A percentile compares a stretch with the other conserved stretches of the same genome.
Conservation (phyloP, 2,113 vertebrate species). For the Dasyurus viverrinus region DNA sequence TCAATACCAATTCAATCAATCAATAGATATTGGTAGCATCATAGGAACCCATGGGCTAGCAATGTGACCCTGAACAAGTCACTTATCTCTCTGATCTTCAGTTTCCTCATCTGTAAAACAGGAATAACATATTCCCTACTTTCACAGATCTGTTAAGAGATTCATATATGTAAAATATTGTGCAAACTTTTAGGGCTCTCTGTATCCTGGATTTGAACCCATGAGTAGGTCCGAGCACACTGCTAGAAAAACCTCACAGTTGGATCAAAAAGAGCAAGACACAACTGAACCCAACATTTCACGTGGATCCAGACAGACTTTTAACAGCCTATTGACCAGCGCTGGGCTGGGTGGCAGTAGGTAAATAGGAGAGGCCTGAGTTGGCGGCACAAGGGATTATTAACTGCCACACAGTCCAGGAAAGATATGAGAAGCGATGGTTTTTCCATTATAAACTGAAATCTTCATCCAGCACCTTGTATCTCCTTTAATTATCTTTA, state of each 20-base stretch:
- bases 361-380: accelerated
- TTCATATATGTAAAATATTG: too few species aligned
- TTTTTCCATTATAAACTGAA: neutral
- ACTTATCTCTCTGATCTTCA: neutral
- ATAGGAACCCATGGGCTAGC: neutral
- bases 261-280: neutral
- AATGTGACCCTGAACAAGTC: neutral
- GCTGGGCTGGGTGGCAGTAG: accelerated
- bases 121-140: neutral
- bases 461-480: neutral
- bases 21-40: neutral
- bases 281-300: neutral
- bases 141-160: neutral
- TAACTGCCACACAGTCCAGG: accelerated
- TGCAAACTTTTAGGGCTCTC: too few species aligned
- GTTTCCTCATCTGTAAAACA: neutral
- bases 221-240: too few species aligned
- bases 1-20: neutral
- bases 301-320: neutral
- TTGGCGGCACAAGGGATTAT: accelerated
- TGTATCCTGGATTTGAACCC: too few species aligned
- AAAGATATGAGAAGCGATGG: neutral
- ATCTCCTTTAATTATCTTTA: neutral
- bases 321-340: neutral
- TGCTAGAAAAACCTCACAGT: neutral